Evolutionary conservation across 2,113 vertebrate species (phyloP).

Genomic region (Calypte anna): DNA sequence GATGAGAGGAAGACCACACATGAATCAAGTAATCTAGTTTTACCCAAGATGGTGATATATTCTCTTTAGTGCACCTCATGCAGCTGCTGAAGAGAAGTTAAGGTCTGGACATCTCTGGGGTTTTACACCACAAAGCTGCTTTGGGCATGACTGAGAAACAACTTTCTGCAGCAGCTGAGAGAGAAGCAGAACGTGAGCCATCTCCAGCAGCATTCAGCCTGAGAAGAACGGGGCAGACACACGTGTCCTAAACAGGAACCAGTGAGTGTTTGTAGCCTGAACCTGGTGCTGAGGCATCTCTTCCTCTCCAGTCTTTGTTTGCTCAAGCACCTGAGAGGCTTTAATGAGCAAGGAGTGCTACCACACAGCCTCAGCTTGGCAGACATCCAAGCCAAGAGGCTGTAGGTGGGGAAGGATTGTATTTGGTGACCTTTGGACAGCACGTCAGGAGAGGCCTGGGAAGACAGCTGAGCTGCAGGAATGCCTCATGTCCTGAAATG

Average conservation of each 20-base stretch:
- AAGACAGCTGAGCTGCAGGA: conserved; percentile 41
- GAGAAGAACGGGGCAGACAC: not conserved
- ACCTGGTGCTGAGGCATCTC: not conserved
- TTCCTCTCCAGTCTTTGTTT: conserved; percentile 48
- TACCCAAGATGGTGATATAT: not conserved
- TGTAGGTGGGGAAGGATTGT: not conserved
- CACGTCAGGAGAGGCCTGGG: not conserved
- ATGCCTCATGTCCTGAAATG: conserved; percentile 23
- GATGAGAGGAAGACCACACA: not conserved
- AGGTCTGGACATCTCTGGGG: not conserved
- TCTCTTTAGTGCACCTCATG: not conserved
- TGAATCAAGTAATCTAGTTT: not conserved
- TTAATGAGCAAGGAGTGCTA: not conserved
- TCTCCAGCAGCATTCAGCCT: not conserved
- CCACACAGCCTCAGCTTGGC: conserved; percentile 35
- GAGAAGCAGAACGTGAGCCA: not conserved
- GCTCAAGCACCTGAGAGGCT: conserved; percentile 50
- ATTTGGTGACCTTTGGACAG: conserved; percentile 42
- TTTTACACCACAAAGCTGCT: not conserved
- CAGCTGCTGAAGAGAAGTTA: not conserved
- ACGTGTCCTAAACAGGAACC: not conserved
- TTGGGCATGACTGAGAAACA: not conserved
- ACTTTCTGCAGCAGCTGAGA: not conserved
- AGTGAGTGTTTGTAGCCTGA: not conserved
- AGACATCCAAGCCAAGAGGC: conserved; percentile 14